Base-by-base conservation (phyloP, 2,113 vertebrate species). In the Pelvicachromis taeniatus region DNA sequence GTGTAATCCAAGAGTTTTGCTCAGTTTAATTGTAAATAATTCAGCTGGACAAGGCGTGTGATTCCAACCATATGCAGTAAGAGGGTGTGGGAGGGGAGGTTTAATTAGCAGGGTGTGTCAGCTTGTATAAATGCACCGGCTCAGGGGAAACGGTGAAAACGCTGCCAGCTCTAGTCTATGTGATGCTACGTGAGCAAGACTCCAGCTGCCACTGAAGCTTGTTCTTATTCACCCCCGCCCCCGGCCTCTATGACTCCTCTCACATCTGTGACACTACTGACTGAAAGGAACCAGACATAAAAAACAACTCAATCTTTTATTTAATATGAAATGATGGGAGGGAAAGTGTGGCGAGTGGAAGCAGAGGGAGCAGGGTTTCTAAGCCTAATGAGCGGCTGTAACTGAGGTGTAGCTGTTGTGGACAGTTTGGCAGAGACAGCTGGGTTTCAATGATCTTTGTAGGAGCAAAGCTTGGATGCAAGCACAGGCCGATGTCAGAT, bases 51-150 rank as follows among this genome's bases (percentile, higher is more conserved):
- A 19, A 26, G 48, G 53, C 14, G 75, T 70, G 79, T 77, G 78
- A 94, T 89, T 93, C 84, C 77, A 91, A 33, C 73, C 70, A 54
- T 7, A 78, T 87, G 88, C 77, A 78, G 91, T 81, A 40, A 91
- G 85, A 90, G 87, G 85, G 89, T 82, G 90, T 89, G 87, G 77
- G 84, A 45, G 14, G 61, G 81, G 63, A 63, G 50, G 7, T 52
- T 78, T 68, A 88, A 85, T 89, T 82, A 88, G 45, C 70, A 75
- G 81, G 86, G 86, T 40, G 88, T 88, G 87, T 85, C 78, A 82
- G 80, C 81, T 54, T 16, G 56, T 68, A 42, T 50, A 52, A 88
- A 68, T 38, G 73, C 13, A 17, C 21, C 75, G 54, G 81, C 78
- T 88, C 77, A 53, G 56, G 70, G 52, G 26, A 50, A 83, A 65